Evolutionary conservation across 2,113 vertebrate species (phyloP), one percentile per base, ranked within the genome.

Genomic region (Leuciscus idus): DNA sequence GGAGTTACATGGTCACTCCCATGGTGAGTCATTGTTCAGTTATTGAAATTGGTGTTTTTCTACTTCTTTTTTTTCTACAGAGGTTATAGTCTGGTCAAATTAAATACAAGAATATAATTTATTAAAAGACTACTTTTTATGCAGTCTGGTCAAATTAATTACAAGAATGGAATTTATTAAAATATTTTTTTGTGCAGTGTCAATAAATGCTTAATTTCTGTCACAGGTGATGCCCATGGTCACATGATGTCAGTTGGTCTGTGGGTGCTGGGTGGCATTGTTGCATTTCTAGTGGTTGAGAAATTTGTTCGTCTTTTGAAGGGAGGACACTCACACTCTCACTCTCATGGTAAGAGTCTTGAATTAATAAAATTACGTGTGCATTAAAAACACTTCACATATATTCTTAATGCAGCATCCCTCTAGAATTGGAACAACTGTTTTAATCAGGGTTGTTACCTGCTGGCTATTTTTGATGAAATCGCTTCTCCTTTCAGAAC

Each of bases 281-380:
- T 98, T 15, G 96, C 96, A n/a, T 98, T 98, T 90, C 94, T 98
- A 48, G 94, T 96, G 43, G 96, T 98, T 43, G 97, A 98, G 93
- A 97, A 97, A 48, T 96, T 96, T 92, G 97, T 98, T 78, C 95
- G 97, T 64, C 94, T 97, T 12, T 89, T 97, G 78, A 98, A 97
- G 90, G 97, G 95, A 48, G 96, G 95, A 33, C 93, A 95, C 0
- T 84, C 93, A 33, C 93, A 95, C 0, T 84, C 93, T 0, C 94
- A 95, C 46, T 93, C 94, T 1, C 94, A 94, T 28, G 85, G 91
- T 92, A 87, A 50, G 75, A 64, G 13, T 7, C 6, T 21, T 6
- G 46, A 2, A 19, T 70, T 48, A 17, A 21, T 30, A 2, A 17
- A 2, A 77, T 4, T 28, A 28, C 2, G 15, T 21, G 6, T 72